Evolutionary conservation across 2,113 vertebrate species (phyloP), one percentile per base, ranked within the genome.

Genomic region (Indicator indicator): DNA sequence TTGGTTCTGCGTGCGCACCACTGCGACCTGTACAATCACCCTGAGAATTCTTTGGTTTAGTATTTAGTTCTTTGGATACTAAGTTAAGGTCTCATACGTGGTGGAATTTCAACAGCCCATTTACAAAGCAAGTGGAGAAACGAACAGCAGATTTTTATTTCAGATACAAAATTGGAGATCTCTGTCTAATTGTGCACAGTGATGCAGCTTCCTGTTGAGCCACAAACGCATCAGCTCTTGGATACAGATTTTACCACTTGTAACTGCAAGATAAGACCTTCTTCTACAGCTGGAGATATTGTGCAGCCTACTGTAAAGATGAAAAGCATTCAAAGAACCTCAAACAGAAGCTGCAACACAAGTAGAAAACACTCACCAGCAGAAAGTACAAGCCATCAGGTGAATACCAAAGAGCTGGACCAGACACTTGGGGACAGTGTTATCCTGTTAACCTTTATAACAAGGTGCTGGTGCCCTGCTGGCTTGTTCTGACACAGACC

Each of bases 321-420:
- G 74, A 89, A 76, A 92, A 92, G 73, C n/a, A 55, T 44, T 92
- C 65, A 16, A n/a, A 87, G 50, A 90, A 78, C 62, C 92, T 92
- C 77, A 50, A 79, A 79, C 55, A 90, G 92, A 88, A 92, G 86
- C 72, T 67, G 59, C 55, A 65, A 90, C 38, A 52, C 55, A 72
- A 14, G 27, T 40, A 92, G 28, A 40, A 52, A 93, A 64, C 55
- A 71, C 69, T 74, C 72, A 78, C 40, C 50, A 92, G 84, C 46
- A 80, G 74, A 69, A 89, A 84, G 82, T 2, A 50, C 36, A 62
- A 89, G 76, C 48, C 58, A 32, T 28, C 38, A 52, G 67, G 54
- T 46, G 55, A 67, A 83, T 86, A 89, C 44, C 58, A 67, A 92
- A 70, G 62, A 88, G 69, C 54, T 67, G 82, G 71, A 83, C 36